Conservation (phyloP, 2,797 vertebrate genomes). For the Xenentodon cancila region DNA sequence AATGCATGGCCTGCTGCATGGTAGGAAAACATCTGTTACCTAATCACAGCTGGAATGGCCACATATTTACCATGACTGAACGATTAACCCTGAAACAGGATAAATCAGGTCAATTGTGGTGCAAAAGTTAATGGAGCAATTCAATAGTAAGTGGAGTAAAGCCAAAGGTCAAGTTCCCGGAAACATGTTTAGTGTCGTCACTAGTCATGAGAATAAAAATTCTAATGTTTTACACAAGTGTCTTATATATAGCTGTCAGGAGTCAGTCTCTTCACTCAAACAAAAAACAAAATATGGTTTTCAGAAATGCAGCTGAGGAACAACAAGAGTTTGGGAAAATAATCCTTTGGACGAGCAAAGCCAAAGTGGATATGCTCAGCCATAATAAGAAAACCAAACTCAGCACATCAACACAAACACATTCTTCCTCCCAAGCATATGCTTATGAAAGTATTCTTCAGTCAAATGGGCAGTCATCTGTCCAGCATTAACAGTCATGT, state of each 20-base stretch:
- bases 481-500: no score
- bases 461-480: no score
- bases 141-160: conserved; percentile 1
- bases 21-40: conserved; percentile 40
- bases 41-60: conserved; percentile 36
- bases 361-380: neutral
- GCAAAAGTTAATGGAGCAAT: conserved; percentile 18
- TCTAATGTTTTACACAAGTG: neutral
- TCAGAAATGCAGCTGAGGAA: neutral
- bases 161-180: neutral
- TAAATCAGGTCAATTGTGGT: neutral
- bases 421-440: no score
- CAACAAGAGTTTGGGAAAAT: neutral
- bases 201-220: neutral
- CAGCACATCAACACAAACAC: no score
- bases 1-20: conserved; percentile 17
- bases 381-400: neutral
- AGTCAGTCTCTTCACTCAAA: neutral
- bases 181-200: no score
- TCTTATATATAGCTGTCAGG: neutral
- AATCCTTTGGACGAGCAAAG: neutral
- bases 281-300: neutral
- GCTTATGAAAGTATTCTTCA: no score
- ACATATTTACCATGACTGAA: conserved; percentile 12
- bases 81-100: conserved; percentile 27